phyloP scores from a whole-genome alignment of 2,888 invertebrate species.

The Agrilus biguttatus region DNA sequence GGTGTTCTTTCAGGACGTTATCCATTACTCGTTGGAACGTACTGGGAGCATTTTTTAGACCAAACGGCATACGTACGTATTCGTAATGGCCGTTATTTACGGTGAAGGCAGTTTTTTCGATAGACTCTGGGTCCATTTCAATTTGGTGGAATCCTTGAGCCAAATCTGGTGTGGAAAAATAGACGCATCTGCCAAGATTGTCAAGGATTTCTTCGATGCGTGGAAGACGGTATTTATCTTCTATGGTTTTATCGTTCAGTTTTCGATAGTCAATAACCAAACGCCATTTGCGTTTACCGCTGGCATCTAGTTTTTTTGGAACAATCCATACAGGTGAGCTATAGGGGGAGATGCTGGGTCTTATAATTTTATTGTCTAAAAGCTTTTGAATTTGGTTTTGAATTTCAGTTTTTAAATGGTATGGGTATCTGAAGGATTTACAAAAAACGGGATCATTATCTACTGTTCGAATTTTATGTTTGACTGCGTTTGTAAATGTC shows the following conservation, averaged over 20 bases:
- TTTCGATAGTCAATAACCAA: slow-evolving; percentile 6
- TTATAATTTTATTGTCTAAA: slow-evolving; percentile 3
- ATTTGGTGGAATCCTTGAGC: slow-evolving; percentile 15
- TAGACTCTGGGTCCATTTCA: no score
- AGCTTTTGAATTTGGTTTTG: slow-evolving; percentile 1
- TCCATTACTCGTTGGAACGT: slow-evolving; percentile 17
- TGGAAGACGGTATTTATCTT: slow-evolving; percentile 9
- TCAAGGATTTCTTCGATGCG: slow-evolving; percentile 12
- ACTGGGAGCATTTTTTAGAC: slow-evolving; percentile 14
- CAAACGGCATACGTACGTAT: no score
- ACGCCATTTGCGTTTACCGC: slow-evolving; percentile 2
- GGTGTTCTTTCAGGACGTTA: slow-evolving; percentile 10
- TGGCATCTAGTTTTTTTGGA: slow-evolving; percentile 2
- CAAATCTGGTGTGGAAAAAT: slow-evolving; percentile 11
- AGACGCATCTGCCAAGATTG: slow-evolving; percentile 10
- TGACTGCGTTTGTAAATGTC: slow-evolving; percentile 3
- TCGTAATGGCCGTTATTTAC: slow-evolving; percentile 12
- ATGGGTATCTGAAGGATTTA: not conserved
- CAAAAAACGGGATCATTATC: slow-evolving; percentile 1
- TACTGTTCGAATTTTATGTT: slow-evolving; percentile 4
- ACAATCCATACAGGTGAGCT: not conserved
- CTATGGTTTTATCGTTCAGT: slow-evolving; percentile 6
- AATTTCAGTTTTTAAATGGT: not conserved
- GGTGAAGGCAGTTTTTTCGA: slow-evolving; percentile 16
- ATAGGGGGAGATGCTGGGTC: slow-evolving; percentile 5